Conservation (phyloP, 2,113 vertebrate genomes). For the Serinus canaria region DNA sequence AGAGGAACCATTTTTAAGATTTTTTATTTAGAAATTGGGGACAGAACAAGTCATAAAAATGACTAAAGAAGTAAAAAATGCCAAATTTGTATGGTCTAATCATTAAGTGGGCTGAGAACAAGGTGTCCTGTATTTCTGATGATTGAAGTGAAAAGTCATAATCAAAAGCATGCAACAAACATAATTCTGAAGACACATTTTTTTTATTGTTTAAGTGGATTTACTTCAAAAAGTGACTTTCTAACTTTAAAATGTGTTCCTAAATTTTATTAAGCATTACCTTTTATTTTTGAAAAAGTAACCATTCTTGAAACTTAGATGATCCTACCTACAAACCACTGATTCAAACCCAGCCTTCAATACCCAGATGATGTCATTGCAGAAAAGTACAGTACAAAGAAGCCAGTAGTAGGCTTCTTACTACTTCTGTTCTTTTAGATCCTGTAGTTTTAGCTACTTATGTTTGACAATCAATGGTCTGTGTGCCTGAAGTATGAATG, state of each 20-base stretch:
- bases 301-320: neutral
- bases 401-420: neutral
- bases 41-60: slow-evolving; percentile 19
- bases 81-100: neutral
- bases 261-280: neutral
- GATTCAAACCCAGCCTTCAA: neutral
- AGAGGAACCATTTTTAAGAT: neutral
- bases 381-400: neutral
- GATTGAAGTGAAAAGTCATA: neutral
- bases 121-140: slow-evolving; percentile 11
- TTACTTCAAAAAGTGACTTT: neutral
- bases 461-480: neutral
- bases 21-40: neutral
- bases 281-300: neutral
- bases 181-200: neutral
- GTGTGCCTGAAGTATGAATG: neutral
- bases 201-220: neutral
- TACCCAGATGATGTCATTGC: neutral
- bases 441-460: neutral
- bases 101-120: slow-evolving; percentile 17
- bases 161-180: neutral
- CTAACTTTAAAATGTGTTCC: neutral
- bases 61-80: neutral
- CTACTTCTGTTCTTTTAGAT: neutral
- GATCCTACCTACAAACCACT: neutral